Evolutionary conservation across 92 coral and sea anemone species (phyloP).

Genomic region (Virgularia gustaviana): DNA sequence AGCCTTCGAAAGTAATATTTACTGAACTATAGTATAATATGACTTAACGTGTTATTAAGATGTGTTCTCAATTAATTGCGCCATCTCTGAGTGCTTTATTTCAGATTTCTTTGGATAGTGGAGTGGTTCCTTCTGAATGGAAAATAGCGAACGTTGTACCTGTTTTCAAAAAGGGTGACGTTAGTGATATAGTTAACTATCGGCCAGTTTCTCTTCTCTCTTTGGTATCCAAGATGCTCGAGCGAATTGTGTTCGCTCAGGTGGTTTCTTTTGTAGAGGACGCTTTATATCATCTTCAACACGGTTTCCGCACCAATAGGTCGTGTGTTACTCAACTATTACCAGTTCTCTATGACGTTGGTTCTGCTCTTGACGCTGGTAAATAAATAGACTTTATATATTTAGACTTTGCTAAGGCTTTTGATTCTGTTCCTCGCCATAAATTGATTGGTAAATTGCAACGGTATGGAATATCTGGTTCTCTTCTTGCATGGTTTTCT

Average conservation of each 20-base stretch:
- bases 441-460: too few relatives aligned
- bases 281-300: background rate
- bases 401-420: too few relatives aligned
- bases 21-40: too few relatives aligned
- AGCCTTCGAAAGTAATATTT: too few relatives aligned
- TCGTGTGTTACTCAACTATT: background rate
- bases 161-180: too few relatives aligned
- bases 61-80: background rate
- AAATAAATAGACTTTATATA: background rate
- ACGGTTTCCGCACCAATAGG: background rate
- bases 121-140: background rate
- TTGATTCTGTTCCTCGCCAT: too few relatives aligned
- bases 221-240: background rate
- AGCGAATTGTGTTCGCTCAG: background rate
- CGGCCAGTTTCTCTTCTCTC: slow-evolving; percentile 5
- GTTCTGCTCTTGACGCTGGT: slow-evolving; percentile 11
- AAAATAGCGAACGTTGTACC: too few relatives aligned
- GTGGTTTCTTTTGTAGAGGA: background rate
- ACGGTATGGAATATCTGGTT: too few relatives aligned
- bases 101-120: background rate
- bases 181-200: too few relatives aligned
- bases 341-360: background rate
- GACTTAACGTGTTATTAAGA: background rate
- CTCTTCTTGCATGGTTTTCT: too few relatives aligned
- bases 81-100: background rate